Percentiles rank a stretch among this genome's conserved stretches.
Evolutionary conservation across 2,113 vertebrate genomes (phyloP).

Genomic region (Hyperopisus bebe): DNA sequence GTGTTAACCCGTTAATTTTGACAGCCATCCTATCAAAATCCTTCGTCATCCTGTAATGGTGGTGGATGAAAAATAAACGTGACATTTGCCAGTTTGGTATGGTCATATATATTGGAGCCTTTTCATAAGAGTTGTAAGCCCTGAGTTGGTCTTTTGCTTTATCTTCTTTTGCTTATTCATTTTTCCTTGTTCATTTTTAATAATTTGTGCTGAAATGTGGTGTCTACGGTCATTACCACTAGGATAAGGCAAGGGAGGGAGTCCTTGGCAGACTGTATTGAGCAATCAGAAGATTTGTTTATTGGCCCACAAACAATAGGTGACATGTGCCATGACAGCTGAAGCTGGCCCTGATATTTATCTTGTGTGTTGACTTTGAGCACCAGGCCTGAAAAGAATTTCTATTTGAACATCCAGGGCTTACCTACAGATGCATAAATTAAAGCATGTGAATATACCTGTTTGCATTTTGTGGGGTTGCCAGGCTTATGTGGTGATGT

Average conservation of each 20-base stretch:
- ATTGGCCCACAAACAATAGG: conserved; percentile 48
- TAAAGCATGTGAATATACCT: not conserved
- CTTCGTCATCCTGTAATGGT: not conserved
- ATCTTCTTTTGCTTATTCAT: not conserved
- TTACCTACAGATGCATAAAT: conserved; percentile 39
- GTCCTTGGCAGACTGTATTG: conserved; percentile 51
- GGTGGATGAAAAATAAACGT: not conserved
- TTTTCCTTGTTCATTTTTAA: not conserved
- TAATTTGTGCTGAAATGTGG: not conserved
- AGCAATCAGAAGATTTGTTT: conserved; percentile 61
- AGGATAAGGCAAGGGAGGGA: not conserved
- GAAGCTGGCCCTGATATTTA: conserved; percentile 52
- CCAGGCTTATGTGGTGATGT: not conserved
- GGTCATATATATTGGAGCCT: not conserved
- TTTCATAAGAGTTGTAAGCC: not conserved
- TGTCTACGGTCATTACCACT: conserved; percentile 1
- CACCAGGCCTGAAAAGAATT: conserved; percentile 38
- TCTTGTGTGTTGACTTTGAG: conserved; percentile 60
- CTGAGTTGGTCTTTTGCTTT: not conserved
- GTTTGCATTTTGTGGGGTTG: not conserved
- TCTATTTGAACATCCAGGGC: conserved; percentile 43
- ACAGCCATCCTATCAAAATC: too few species aligned
- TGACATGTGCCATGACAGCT: conserved; percentile 59
- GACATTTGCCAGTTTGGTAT: not conserved
- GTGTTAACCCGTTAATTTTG: too few species aligned